A percentile compares a stretch with the other conserved stretches of the same genome.
phyloP scores from a whole-genome alignment of 2,797 vertebrate genomes.

The Zonotrichia albicollis region DNA sequence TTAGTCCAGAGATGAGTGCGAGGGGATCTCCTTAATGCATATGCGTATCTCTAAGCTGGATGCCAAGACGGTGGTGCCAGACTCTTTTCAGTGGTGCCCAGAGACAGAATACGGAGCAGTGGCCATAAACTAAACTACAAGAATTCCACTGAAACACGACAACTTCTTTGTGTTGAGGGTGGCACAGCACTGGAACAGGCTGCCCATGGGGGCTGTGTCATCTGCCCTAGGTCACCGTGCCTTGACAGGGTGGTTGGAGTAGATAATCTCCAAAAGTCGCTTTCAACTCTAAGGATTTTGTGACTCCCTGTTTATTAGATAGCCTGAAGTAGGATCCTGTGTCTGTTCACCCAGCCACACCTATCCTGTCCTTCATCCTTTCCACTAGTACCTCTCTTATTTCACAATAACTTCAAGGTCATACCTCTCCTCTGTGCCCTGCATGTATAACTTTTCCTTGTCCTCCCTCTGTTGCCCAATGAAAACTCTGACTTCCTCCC shows the following conservation, averaged over 20 bases:
- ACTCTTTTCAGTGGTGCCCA: background rate
- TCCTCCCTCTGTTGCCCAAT: background rate
- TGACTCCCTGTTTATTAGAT: background rate
- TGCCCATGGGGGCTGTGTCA: background rate
- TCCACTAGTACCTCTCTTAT: background rate
- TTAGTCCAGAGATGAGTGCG: background rate
- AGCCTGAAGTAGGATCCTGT: background rate
- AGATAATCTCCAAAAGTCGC: background rate
- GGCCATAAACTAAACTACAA: background rate
- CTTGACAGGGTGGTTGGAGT: background rate
- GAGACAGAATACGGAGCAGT: background rate
- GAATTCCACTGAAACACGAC: background rate
- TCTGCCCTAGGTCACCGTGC: background rate
- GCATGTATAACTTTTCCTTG: background rate
- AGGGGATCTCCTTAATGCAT: background rate
- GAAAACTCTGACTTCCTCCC: background rate
- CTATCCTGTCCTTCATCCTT: background rate
- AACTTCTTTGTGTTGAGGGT: background rate
- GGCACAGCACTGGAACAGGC: background rate
- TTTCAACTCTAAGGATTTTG: background rate
- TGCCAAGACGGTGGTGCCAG: background rate
- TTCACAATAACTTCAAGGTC: accelerated
- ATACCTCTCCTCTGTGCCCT: accelerated
- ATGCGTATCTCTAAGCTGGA: background rate
- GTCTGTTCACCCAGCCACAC: background rate